A percentile compares a stretch with the other conserved stretches of the same genome.
Evolutionary conservation across 2,888 invertebrate species (phyloP).

Genomic region (Drosophila planitibia): DNA sequence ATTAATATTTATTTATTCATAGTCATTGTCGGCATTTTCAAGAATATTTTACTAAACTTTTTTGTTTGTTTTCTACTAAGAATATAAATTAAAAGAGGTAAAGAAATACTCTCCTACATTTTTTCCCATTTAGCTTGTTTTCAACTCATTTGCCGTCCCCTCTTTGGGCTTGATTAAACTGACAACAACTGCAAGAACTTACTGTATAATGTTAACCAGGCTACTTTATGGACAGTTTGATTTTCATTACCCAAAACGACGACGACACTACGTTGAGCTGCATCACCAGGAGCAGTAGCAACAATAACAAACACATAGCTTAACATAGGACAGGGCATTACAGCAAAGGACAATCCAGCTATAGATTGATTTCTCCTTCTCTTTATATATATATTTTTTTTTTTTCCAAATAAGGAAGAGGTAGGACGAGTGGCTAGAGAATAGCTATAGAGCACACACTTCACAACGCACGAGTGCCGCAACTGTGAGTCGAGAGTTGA

Average conservation of each 20-base stretch:
- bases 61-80: neutral
- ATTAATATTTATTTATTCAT: neutral
- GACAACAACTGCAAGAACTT: conserved; percentile 4
- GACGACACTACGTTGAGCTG: conserved; percentile 37
- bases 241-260: conserved; percentile 57
- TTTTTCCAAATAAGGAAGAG: conserved; percentile 6
- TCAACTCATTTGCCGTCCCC: neutral
- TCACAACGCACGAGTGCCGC: conserved; percentile 26
- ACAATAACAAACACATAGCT: conserved; percentile 32
- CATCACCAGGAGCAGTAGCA: neutral
- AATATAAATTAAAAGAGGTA: neutral
- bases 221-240: conserved; percentile 48
- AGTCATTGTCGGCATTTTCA: neutral
- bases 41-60: neutral
- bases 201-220: conserved; percentile 10
- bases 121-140: neutral
- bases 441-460: conserved; percentile 30
- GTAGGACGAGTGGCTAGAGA: conserved; percentile 2
- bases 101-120: neutral
- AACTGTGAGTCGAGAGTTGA: conserved; percentile 9
- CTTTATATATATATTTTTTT: neutral
- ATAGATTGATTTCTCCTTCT: conserved; percentile 13
- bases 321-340: conserved; percentile 1
- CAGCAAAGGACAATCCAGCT: conserved; percentile 13
- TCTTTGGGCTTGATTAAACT: neutral